These are phyloP conservation scores for Raja brachyura DNA, from an alignment of 2,113 vertebrate genomes.

Conservation along the genomic window DNA sequence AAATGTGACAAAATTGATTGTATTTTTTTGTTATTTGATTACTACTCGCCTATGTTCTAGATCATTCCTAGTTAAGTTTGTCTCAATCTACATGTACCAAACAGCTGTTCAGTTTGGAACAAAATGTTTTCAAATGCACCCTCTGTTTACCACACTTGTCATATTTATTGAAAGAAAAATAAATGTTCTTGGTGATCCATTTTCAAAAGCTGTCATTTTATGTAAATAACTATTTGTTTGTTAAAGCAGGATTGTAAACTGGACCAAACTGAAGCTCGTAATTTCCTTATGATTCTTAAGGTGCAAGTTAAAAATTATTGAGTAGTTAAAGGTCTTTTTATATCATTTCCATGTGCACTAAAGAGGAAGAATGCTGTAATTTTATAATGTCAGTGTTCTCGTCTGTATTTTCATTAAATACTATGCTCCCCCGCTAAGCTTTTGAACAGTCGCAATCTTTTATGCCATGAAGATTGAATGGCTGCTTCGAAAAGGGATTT, in stretches of 20 bases:
- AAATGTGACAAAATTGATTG: slow-evolving; percentile 37
- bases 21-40: neutral
- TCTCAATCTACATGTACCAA: slow-evolving; percentile 9
- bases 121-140: slow-evolving; percentile 40
- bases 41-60: neutral
- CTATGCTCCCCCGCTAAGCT: neutral
- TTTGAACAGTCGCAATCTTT: neutral
- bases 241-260: slow-evolving; percentile 39
- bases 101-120: slow-evolving; percentile 41
- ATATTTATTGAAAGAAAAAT: slow-evolving; percentile 59
- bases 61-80: neutral
- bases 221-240: slow-evolving; percentile 43
- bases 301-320: neutral
- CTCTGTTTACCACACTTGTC: slow-evolving; percentile 46
- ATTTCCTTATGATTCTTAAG: neutral
- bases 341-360: neutral
- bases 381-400: neutral
- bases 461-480: neutral
- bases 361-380: neutral
- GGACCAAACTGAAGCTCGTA: neutral
- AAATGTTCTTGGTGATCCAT: slow-evolving; percentile 44
- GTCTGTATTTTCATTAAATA: neutral
- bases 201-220: neutral
- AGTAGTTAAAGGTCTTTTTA: neutral
- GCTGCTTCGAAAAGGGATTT: neutral